Evolutionary conservation across 2,888 invertebrate genomes (phyloP), one percentile per base, ranked within the genome.

Genomic region (Agrilus biguttatus): DNA sequence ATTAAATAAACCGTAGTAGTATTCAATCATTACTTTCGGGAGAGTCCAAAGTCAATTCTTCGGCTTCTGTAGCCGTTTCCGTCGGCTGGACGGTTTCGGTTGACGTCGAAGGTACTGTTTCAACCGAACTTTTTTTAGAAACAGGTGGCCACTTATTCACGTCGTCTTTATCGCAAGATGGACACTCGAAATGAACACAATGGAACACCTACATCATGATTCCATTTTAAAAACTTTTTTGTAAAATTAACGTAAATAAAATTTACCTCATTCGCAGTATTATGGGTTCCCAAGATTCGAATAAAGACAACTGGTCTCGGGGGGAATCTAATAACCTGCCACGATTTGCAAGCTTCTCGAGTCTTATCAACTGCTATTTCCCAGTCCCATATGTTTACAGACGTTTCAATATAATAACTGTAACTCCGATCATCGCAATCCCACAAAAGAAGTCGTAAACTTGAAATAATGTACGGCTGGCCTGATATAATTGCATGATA

Each of bases 141-240:
- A 44, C 13, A 8, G 45, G 35, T 7, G 45, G 39, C 51, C 49
- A 49, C 21, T 49, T 49, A 34, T 36, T 45, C 38, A 50, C 45
- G 36, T 60, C 60, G 47, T 62, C 61, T 45, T 51, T 49, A 44
- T 56, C 58, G 49, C 82, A 83, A 28, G 88, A 83, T 6, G 97
- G 96, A 55, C 92, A 92, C 70, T 97, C 97, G 66, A 97, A 83
- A 70, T 97, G 97, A 42, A 97, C 97, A 62, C 93, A 86, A 64
- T 97, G 96, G 67, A 97, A 97, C 43, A 95, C 91, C 89, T 91
- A 54, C 3, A 61, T 2, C 28, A 48, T 21, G 12, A 36, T 41
- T 13, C 13, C 38, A 34, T 13, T 7, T 39, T 32, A 17, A 35
- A 36, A 33, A 33, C n/a, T 19, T 14, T 36, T 28, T 17, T 38